Percentiles rank a stretch among this genome's conserved stretches.
These are phyloP conservation scores for Xestobium rufovillosum DNA, from an alignment of 2,888 invertebrate species.

Conservation along the genomic window DNA sequence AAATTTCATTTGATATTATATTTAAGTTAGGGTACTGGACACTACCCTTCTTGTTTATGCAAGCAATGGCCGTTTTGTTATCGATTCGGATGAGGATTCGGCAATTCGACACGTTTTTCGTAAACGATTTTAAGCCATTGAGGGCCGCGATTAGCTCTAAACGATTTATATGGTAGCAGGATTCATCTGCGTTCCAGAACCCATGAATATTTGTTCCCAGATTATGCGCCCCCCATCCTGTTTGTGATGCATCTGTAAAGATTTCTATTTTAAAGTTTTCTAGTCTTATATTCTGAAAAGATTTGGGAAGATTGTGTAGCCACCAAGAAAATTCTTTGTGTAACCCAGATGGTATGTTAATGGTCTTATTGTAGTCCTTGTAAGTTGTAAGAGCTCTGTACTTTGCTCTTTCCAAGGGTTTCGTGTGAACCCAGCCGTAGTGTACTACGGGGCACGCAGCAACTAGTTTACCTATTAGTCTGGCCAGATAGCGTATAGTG, in stretches of 20 bases:
- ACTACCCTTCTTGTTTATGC: constrained; percentile 25
- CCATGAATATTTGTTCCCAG: constrained; percentile 18
- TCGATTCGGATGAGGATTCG: constrained; percentile 22
- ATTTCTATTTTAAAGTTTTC: constrained; percentile 20
- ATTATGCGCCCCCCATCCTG: constrained; percentile 23
- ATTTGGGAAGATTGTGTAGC: constrained; percentile 17
- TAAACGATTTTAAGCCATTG: constrained; percentile 25
- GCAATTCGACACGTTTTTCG: constrained; percentile 15
- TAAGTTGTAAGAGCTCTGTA: constrained; percentile 17
- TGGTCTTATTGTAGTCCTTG: constrained; percentile 14
- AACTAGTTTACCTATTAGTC: constrained; percentile 21
- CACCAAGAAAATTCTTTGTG: constrained; percentile 19
- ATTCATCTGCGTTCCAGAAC: constrained; percentile 19
- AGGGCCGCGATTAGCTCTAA: constrained; percentile 25
- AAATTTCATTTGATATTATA: constrained; percentile 23
- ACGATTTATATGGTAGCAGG: constrained; percentile 20
- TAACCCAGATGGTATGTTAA: constrained; percentile 12
- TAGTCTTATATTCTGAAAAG: constrained; percentile 14
- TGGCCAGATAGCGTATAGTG: constrained; percentile 17
- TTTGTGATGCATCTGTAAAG: constrained; percentile 24
- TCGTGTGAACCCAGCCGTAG: constrained; percentile 30
- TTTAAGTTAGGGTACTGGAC: constrained; percentile 21
- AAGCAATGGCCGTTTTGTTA: too few species aligned
- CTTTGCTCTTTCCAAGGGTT: constrained; percentile 19
- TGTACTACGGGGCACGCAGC: constrained; percentile 29